phyloP scores from a whole-genome alignment of 2,888 invertebrate genomes.

The Gibbula magus region DNA sequence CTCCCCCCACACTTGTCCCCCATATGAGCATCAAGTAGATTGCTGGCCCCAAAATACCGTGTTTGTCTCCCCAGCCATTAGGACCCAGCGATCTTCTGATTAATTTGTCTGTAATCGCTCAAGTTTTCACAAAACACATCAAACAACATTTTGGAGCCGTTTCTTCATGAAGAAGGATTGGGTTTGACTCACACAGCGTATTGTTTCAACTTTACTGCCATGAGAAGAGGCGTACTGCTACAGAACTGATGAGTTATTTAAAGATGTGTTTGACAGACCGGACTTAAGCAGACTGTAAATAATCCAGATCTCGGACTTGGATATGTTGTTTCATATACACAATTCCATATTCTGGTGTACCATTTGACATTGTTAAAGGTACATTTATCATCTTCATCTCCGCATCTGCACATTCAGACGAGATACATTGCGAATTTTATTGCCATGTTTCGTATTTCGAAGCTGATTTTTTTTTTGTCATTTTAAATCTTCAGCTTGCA shows the following conservation, averaged over 20 bases:
- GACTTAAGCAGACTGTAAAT: too few species aligned
- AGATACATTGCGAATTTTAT: too few species aligned
- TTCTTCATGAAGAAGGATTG: neutral
- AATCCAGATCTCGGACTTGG: too few species aligned
- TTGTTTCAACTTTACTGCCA: neutral
- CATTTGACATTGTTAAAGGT: too few species aligned
- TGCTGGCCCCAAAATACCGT: neutral
- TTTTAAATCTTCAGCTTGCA: too few species aligned
- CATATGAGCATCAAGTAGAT: neutral
- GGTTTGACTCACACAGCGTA: neutral
- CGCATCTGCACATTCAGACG: too few species aligned
- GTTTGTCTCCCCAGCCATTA: neutral
- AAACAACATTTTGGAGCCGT: neutral
- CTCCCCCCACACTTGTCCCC: neutral
- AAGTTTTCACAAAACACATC: conserved; percentile 8
- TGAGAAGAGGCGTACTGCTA: neutral
- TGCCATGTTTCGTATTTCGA: too few species aligned
- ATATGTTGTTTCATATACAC: too few species aligned
- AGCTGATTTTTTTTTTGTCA: too few species aligned
- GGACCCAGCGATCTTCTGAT: neutral
- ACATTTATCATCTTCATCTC: too few species aligned
- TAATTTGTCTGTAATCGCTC: conserved; percentile 3
- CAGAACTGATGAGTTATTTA: neutral
- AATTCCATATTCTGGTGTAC: too few species aligned
- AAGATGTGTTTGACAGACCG: neutral